Conservation (phyloP, 2,797 vertebrate species). For the Muscicapa striata region DNA sequence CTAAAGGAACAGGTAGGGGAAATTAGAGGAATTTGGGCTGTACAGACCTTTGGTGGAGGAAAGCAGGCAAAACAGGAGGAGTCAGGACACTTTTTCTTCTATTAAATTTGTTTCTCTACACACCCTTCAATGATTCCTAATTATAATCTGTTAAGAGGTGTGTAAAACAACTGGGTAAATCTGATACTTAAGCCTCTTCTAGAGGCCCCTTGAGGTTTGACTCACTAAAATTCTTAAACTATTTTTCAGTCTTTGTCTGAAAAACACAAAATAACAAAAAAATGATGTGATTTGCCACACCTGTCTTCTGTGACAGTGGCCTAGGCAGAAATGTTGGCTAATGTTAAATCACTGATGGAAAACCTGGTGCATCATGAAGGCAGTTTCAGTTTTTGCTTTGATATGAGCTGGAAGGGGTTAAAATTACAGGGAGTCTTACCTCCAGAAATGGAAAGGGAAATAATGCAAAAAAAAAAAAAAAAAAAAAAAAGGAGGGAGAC, state of each 20-base stretch:
- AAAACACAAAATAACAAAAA: background rate
- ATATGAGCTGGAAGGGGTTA: background rate
- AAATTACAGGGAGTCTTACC: slow-evolving; percentile 16
- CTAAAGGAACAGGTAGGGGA: background rate
- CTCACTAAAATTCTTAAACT: background rate
- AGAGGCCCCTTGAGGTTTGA: background rate
- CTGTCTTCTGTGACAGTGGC: background rate
- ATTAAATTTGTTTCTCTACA: background rate
- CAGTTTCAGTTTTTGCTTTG: background rate
- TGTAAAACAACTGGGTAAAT: background rate
- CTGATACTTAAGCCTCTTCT: background rate
- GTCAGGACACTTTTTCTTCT: background rate
- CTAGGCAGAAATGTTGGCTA: background rate
- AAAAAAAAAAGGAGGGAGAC: too few species aligned
- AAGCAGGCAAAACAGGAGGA: background rate
- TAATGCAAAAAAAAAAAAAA: background rate
- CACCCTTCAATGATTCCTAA: background rate
- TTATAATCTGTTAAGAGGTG: background rate
- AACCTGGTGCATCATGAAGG: background rate
- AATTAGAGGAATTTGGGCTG: background rate
- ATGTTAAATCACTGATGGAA: background rate
- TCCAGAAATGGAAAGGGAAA: slow-evolving; percentile 6
- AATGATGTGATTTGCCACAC: background rate
- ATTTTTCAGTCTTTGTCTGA: background rate
- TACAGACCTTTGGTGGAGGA: background rate